phyloP scores from a whole-genome alignment of 1,140 invertebrate species.

The Drosophila lini region DNA sequence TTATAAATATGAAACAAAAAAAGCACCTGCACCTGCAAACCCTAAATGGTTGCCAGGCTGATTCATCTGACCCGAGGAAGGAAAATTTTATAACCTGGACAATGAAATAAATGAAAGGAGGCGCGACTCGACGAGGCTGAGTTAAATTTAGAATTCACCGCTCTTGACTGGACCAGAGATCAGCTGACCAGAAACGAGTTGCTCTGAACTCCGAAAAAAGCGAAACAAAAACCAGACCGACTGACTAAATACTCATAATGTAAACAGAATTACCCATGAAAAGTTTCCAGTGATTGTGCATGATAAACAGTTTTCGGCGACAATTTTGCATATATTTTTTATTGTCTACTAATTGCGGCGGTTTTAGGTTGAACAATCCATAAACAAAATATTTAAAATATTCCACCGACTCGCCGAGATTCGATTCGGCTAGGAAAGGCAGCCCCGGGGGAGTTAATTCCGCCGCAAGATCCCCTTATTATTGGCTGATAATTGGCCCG shows the following conservation, averaged over 20 bases:
- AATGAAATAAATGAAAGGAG: constrained; percentile 25
- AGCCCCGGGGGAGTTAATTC: constrained; percentile 36
- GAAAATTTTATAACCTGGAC: constrained; percentile 13
- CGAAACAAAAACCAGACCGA: constrained; percentile 6
- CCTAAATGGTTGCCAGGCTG: constrained; percentile 7
- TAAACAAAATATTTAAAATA: constrained; percentile 52
- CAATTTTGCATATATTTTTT: constrained; percentile 48
- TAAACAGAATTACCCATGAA: constrained; percentile 41
- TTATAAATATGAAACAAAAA: constrained; percentile 11
- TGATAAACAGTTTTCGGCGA: constrained; percentile 40
- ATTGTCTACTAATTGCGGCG: constrained; percentile 24
- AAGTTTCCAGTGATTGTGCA: constrained; percentile 39
- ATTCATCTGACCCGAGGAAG: constrained; percentile 22
- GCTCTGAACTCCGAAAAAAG: not conserved
- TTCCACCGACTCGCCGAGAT: constrained; percentile 12
- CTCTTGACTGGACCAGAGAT: constrained; percentile 12
- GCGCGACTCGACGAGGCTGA: constrained; percentile 16
- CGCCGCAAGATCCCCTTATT: not conserved
- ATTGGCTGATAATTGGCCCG: constrained; percentile 49
- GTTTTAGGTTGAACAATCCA: constrained; percentile 14
- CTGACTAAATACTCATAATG: constrained; percentile 22
- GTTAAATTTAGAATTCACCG: constrained; percentile 33
- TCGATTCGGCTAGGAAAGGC: constrained; percentile 13
- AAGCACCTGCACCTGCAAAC: constrained; percentile 27
- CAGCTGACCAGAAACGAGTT: constrained; percentile 50